Base-by-base conservation (phyloP, 2,113 vertebrate genomes). In the Nothobranchius kuhntae region DNA sequence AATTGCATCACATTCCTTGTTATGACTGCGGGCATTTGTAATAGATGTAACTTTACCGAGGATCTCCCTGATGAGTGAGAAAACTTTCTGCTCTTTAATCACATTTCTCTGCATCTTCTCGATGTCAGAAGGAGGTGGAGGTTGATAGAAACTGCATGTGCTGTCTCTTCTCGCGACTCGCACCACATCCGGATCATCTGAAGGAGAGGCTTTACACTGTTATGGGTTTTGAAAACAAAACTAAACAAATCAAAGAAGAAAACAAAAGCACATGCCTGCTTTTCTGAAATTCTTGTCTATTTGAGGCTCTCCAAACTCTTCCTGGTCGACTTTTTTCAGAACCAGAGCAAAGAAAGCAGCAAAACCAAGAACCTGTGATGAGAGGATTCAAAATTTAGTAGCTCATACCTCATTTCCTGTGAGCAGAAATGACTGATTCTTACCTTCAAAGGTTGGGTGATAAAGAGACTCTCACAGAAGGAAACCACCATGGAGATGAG, bases 391-490 rank as follows among this genome's bases (percentile, higher is more conserved):
- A n/a, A 57, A 0, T 13, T 75, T 3, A 56, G 9, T 12, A 65
- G 10, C 3, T 67, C 2, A 30, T 6, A 0, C 1, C 30, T 30
- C 30, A 30, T 30, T 30, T 30, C 12, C 44, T 3, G 9, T 12
- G 11, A 45, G 44, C 12, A 45, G 44, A 45, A 13, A 1, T 12
- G 10, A 45, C 11, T 45, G 12, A 48, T 9, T 14, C 72, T 93
- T 82, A 98, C 97, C 93, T 99, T 99, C 46, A 98, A 83, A 13
- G 97, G 96, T 72, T 98, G 96, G 7, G 95, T 99, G 67, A 98
- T 92, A 61, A 98, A 96, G 63, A 97, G 85, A n/a, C 96, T 98
- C 90, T 98, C 95, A 78, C 96, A 90, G 74, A 98, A 96, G 54
- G 97, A 98, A 70, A 98, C 91, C 7, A 89, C 77, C 94, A 96